Percentiles rank a stretch among this genome's conserved stretches.
These are phyloP conservation scores for Ctena decussata DNA, from an alignment of 2,888 invertebrate genomes.

Conservation along the genomic window DNA sequence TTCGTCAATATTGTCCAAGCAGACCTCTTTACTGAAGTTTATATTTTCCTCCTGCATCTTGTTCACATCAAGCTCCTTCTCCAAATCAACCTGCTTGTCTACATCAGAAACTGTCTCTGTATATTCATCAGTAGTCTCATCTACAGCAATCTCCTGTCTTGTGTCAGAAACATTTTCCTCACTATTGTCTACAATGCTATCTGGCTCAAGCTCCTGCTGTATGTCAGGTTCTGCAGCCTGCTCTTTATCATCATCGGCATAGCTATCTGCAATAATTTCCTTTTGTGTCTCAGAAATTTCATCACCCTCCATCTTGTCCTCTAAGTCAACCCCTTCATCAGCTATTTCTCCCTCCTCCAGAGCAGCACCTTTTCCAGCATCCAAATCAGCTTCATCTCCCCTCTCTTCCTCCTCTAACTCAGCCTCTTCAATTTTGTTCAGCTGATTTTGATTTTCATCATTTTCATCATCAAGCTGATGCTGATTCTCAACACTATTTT, in stretches of 20 bases:
- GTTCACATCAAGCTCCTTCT: no score
- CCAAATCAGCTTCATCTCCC: slow-evolving; percentile 12
- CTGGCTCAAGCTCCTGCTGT: no score
- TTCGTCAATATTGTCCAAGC: no score
- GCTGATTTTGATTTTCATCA: neutral
- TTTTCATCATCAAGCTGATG: neutral
- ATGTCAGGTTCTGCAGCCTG: no score
- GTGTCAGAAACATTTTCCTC: no score
- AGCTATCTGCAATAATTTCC: no score
- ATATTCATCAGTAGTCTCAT: neutral
- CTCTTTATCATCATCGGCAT: neutral
- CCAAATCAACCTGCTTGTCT: neutral
- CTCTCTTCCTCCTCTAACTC: neutral
- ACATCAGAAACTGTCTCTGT: neutral
- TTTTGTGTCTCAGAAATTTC: no score
- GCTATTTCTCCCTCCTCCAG: neutral
- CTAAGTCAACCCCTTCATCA: neutral
- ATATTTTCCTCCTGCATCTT: no score
- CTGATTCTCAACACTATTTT: neutral
- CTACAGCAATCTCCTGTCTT: no score
- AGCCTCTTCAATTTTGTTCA: neutral
- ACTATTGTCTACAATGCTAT: neutral
- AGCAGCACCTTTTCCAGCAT: no score
- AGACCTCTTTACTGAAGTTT: no score
- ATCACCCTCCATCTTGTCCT: no score